Conservation (phyloP, 2,888 invertebrate species). For the Pimpla rufipes region DNA sequence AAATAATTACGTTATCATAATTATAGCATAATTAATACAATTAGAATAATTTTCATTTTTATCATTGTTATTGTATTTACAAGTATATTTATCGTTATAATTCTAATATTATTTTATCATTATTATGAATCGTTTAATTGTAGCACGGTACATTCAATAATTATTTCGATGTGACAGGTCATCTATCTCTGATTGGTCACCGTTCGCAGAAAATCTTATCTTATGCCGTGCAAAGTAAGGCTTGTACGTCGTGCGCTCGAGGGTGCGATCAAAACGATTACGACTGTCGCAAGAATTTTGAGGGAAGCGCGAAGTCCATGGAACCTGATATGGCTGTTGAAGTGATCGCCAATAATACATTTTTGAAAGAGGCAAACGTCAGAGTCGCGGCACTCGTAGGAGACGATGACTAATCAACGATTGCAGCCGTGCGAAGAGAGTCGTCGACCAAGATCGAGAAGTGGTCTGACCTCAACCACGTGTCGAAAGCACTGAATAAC, state of each 20-base stretch:
- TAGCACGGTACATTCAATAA: too few relatives aligned
- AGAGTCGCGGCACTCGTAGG: slow-evolving; percentile 68
- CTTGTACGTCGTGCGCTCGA: background rate
- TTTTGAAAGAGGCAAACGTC: slow-evolving; percentile 23
- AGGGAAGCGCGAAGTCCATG: slow-evolving; percentile 8
- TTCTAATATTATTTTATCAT: background rate
- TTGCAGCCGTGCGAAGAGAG: slow-evolving; percentile 66
- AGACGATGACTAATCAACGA: slow-evolving; percentile 71
- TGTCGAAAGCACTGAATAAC: slow-evolving; percentile 30
- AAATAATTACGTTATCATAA: too few relatives aligned
- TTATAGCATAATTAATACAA: too few relatives aligned
- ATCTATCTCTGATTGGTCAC: background rate
- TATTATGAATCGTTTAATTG: too few relatives aligned
- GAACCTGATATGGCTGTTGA: slow-evolving; percentile 13
- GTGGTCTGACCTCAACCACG: slow-evolving; percentile 62
- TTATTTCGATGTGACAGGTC: background rate
- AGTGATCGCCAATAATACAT: slow-evolving; percentile 11
- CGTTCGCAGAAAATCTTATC: background rate
- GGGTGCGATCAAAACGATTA: background rate
- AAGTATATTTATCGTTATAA: background rate
- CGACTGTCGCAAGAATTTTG: background rate
- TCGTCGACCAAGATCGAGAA: slow-evolving; percentile 51
- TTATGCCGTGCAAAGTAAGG: background rate
- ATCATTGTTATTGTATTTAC: background rate
- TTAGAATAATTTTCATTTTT: too few relatives aligned